Base-by-base conservation (phyloP, 1,140 invertebrate species). In the Trachymyrmex septentrionalis region DNA sequence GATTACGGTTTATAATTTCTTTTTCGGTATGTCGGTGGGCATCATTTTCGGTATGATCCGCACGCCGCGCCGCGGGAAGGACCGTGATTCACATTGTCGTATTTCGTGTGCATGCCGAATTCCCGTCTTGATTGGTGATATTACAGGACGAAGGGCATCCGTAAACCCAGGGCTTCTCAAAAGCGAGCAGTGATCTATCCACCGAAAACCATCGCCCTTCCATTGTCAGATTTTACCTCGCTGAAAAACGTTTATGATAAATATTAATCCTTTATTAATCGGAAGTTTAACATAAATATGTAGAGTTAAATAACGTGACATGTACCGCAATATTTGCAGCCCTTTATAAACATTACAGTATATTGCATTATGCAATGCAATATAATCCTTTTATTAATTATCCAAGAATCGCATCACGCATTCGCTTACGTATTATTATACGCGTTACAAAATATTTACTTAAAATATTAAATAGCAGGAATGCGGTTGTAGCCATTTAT, bases 51-150 rank as follows among this genome's bases (percentile, higher is more conserved):
- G 24, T 77, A 85, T 90, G 82, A 90, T 87, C 73, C 85, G 48
- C 72, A 66, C 76, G 44, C 61, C 72, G 77, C 76, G 44, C 61
- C 72, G 77, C 24, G 69, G 53, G 38, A 59, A 85, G 61, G 71
- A 71, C 64, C 53, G 59, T 90, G 71, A 88, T 90, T 90, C 86
- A 82, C 73, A 87, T 90, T 77, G 88, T 90, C 88, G 86, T n/a
- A n/a, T 90, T 90, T 80, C 84, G 85, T 80, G 88, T 78, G 87
- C 86, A 61, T 53, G 76, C 72, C 48, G 87, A 81, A 89, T 90
- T 44, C 75, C 69, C 12, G 30, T 44, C 86, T 90, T 90, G 89
- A 90, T 87, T 90, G 85, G 73, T 86, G 78, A 90, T 91, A 90
- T 87, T 90, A 72, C 53, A 19, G 57, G 67, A 78, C 53, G 76